phyloP scores from a whole-genome alignment of 2,113 vertebrate species.

The Aepyceros melampus region DNA sequence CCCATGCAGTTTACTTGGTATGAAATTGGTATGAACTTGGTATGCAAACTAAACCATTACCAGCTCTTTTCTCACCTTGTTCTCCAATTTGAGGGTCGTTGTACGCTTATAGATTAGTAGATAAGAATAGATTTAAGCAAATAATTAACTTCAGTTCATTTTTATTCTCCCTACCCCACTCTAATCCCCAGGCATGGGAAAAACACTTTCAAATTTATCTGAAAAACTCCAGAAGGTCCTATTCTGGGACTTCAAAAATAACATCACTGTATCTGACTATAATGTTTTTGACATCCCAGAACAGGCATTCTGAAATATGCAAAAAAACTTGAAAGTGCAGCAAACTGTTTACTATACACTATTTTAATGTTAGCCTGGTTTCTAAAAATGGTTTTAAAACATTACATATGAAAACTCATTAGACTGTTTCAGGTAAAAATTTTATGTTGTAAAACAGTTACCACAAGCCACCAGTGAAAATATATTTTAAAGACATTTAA shows the following conservation, averaged over 20 bases:
- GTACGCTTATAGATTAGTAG: not conserved
- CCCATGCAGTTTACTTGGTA: not conserved
- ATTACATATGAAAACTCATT: slow-evolving; percentile 35
- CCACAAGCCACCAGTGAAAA: slow-evolving; percentile 23
- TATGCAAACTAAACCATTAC: slow-evolving; percentile 21
- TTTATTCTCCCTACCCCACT: slow-evolving; percentile 11
- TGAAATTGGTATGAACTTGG: not conserved
- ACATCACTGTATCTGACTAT: not conserved
- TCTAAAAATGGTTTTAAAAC: slow-evolving; percentile 40
- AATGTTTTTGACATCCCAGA: slow-evolving; percentile 42
- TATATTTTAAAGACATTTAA: slow-evolving; percentile 34
- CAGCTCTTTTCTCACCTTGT: not conserved
- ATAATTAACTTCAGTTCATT: not conserved
- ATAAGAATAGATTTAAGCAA: not conserved
- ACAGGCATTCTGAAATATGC: slow-evolving; percentile 41
- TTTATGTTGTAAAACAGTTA: slow-evolving; percentile 29
- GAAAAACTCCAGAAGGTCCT: slow-evolving; percentile 35
- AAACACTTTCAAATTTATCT: slow-evolving; percentile 30
- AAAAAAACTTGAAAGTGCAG: slow-evolving; percentile 31
- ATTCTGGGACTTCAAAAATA: slow-evolving; percentile 31
- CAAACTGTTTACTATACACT: not conserved
- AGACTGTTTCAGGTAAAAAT: slow-evolving; percentile 4
- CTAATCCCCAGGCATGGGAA: not conserved
- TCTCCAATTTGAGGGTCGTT: not conserved
- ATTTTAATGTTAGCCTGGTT: slow-evolving; percentile 18